A percentile compares a stretch with the other conserved stretches of the same genome.
Evolutionary conservation across 2,888 invertebrate genomes (phyloP).

Genomic region (Nyleta sp.): DNA sequence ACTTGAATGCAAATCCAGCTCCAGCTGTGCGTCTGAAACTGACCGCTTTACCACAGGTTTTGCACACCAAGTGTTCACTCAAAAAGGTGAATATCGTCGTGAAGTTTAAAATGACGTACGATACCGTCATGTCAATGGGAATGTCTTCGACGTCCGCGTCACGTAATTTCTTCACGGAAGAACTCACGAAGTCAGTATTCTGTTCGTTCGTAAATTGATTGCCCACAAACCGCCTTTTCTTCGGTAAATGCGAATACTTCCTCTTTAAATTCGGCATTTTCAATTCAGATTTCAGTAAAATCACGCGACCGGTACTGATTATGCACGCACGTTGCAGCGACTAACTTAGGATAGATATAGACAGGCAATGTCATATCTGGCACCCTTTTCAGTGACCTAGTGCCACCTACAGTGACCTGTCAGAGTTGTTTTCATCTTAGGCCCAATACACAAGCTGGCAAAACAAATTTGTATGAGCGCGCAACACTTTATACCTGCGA

Average conservation of each 20-base stretch:
- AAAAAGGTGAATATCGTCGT: neutral
- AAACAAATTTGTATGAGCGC: neutral
- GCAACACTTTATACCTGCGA: slow-evolving; percentile 2
- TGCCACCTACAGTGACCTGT: too few species aligned
- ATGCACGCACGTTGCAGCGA: neutral
- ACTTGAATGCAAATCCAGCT: neutral
- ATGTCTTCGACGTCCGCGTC: neutral
- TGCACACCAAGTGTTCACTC: neutral
- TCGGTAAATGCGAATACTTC: neutral
- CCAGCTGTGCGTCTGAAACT: neutral
- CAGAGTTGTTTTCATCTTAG: neutral
- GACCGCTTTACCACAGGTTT: neutral
- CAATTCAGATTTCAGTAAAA: too few species aligned
- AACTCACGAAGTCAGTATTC: neutral
- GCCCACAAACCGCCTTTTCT: neutral
- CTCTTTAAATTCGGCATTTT: neutral
- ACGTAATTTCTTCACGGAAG: neutral
- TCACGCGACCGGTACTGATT: neutral
- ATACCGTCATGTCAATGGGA: neutral
- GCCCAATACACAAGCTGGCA: neutral
- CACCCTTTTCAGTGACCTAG: too few species aligned
- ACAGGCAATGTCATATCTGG: too few species aligned
- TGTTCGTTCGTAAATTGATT: neutral
- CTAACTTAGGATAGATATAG: too few species aligned
- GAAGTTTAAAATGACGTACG: neutral